Conservation (phyloP, 1,140 invertebrate genomes). For the Aradophagus sp. region DNA sequence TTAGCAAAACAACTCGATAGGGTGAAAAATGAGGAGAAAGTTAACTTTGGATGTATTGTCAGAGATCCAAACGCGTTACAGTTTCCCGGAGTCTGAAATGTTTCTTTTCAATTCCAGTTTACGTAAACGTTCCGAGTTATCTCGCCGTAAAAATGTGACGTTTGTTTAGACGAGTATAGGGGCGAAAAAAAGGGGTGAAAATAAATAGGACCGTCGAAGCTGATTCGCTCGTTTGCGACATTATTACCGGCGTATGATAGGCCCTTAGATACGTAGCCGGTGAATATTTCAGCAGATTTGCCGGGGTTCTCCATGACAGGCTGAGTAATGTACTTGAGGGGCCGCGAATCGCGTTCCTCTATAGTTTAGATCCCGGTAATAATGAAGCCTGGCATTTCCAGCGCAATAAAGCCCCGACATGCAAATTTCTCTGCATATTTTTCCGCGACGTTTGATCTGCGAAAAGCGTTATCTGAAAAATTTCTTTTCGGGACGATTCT, state of each 20-base stretch:
- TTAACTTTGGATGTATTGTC: too few relatives aligned
- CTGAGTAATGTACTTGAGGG: conserved; percentile 62
- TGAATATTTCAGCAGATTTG: conserved; percentile 66
- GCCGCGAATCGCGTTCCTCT: conserved; percentile 38
- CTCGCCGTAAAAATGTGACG: conserved; percentile 3
- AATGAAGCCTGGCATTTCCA: conserved; percentile 57
- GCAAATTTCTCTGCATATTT: conserved; percentile 66
- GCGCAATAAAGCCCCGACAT: conserved; percentile 63
- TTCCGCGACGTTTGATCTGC: conserved; percentile 52
- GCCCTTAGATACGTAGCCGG: conserved; percentile 48
- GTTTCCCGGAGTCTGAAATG: too few relatives aligned
- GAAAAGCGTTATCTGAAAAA: conserved; percentile 30
- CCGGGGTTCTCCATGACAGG: conserved; percentile 57
- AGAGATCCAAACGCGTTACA: too few relatives aligned
- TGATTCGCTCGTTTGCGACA: conserved; percentile 59
- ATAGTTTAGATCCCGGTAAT: conserved; percentile 46
- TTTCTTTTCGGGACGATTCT: conserved; percentile 14
- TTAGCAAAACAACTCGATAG: too few relatives aligned
- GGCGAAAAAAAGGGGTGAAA: conserved; percentile 20
- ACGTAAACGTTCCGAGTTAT: not conserved
- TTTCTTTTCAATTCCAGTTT: too few relatives aligned
- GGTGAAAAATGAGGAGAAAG: too few relatives aligned
- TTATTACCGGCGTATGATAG: conserved; percentile 52
- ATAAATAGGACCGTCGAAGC: conserved; percentile 58
- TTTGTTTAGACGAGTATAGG: conserved; percentile 12